These are phyloP conservation scores for Dicyrtomina minuta DNA, from an alignment of 2,888 invertebrate genomes.

Conservation along the genomic window DNA sequence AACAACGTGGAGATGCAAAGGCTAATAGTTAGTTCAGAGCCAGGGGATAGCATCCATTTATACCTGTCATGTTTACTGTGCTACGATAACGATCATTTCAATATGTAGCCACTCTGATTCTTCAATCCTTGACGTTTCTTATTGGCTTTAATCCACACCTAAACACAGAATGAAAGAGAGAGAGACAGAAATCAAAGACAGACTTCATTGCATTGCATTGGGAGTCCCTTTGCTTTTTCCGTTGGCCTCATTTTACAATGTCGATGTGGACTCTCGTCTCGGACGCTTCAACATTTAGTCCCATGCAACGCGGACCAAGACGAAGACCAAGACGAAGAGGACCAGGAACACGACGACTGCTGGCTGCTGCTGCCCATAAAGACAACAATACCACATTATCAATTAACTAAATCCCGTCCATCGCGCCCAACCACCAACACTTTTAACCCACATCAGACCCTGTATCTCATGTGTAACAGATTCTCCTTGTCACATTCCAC, in stretches of 20 bases:
- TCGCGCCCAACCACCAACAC: neutral
- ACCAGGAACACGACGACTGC: too few species aligned
- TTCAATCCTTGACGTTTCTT: slow-evolving; percentile 16
- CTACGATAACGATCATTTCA: slow-evolving; percentile 26
- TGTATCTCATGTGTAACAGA: neutral
- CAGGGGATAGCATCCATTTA: slow-evolving; percentile 36
- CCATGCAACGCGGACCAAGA: too few species aligned
- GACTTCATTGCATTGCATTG: neutral
- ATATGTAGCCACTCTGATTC: slow-evolving; percentile 19
- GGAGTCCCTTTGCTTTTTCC: neutral
- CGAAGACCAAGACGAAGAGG: too few species aligned
- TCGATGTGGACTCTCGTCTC: too few species aligned
- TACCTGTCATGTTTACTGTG: slow-evolving; percentile 38
- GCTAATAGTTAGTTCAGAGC: slow-evolving; percentile 22
- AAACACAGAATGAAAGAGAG: neutral
- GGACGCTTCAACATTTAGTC: neutral
- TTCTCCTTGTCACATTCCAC: neutral
- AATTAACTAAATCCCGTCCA: neutral
- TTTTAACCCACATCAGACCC: neutral
- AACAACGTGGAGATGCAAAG: slow-evolving; percentile 23
- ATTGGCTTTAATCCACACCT: slow-evolving; percentile 22
- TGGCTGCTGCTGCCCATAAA: too few species aligned
- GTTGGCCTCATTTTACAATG: slow-evolving; percentile 4
- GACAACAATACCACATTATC: neutral
- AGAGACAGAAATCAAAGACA: too few species aligned